Evolutionary conservation across 1,140 invertebrate species (phyloP).

Genomic region (Triops longicaudatus): DNA sequence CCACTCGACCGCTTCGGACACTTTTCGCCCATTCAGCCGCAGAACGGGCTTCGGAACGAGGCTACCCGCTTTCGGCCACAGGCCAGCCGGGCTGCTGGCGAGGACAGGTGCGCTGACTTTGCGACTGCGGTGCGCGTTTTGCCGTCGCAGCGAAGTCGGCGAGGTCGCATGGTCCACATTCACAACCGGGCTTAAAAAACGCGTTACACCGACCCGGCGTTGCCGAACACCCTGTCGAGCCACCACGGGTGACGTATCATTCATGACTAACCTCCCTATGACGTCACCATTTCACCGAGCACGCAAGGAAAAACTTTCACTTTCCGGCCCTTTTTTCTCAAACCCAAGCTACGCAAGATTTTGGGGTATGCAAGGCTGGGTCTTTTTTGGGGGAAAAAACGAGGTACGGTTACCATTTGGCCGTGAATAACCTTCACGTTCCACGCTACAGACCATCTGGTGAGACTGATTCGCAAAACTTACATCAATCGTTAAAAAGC

Average conservation of each 20-base stretch:
- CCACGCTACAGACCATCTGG: no score
- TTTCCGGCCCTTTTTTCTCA: not conserved
- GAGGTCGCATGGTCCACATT: not conserved
- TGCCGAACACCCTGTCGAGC: not conserved
- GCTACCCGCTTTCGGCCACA: not conserved
- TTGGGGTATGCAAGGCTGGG: no score
- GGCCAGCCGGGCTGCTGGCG: not conserved
- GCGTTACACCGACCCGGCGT: not conserved
- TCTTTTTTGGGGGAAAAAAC: no score
- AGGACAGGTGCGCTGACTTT: conserved; percentile 10
- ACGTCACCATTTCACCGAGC: not conserved
- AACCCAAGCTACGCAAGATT: no score
- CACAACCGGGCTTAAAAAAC: not conserved
- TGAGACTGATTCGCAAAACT: not conserved
- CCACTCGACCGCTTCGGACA: not conserved
- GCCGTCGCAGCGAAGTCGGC: not conserved
- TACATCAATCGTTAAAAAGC: no score
- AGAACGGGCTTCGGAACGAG: not conserved
- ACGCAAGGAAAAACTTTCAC: not conserved
- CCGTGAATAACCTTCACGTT: not conserved
- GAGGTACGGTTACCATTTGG: not conserved
- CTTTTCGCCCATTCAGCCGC: not conserved
- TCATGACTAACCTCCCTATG: not conserved
- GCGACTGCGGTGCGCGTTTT: not conserved
- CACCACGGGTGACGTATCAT: not conserved